Evolutionary conservation across 2,797 vertebrate species (phyloP), one percentile per base, ranked within the genome.

Genomic region (Galago senegalensis): DNA sequence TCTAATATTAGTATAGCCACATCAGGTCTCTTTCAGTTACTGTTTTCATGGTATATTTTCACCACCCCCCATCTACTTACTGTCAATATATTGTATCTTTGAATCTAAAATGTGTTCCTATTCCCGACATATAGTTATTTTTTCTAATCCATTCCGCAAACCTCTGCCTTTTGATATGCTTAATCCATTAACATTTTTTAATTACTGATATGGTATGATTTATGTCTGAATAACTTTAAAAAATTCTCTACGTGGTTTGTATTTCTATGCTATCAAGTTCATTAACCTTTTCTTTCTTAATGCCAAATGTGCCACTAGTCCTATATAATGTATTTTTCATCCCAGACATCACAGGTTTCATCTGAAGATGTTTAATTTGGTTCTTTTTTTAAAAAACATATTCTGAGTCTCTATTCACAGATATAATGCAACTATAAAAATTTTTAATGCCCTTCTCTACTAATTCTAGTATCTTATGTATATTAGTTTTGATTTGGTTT

Each of bases 121-220:
- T 53, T 63, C 18, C 63, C 7, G 46, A 56, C 40, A 65, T 72
- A 69, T 29, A 84, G 31, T 79, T 46, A 87, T 49, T 46, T 88
- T 82, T 18, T 34, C 72, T 14, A 87, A 77, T 89, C 23, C 12
- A 77, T 77, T 89, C 53, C 84, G 29, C 16, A 76, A 76, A 60
- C 61, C 77, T 63, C 8, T 94, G 88, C 43, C 70, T 87, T 83
- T 83, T 91, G 43, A 16, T 77, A 20, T 53, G 88, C 60, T 70
- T 94, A 87, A 21, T 91, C 61, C 53, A 65, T 61, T 93, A 84
- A 88, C 3, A 80, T 73, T 88, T 88, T 79, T 34, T 88, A 79
- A 88, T 63, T 94, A 61, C 20, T 58, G 23, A 46, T 83, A 43
- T 70, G 21, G 43, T 84, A 79, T 46, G 1, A 81, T 87, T 70